Base-by-base conservation (phyloP, 2,888 invertebrate genomes). In the Lithodes maja region DNA sequence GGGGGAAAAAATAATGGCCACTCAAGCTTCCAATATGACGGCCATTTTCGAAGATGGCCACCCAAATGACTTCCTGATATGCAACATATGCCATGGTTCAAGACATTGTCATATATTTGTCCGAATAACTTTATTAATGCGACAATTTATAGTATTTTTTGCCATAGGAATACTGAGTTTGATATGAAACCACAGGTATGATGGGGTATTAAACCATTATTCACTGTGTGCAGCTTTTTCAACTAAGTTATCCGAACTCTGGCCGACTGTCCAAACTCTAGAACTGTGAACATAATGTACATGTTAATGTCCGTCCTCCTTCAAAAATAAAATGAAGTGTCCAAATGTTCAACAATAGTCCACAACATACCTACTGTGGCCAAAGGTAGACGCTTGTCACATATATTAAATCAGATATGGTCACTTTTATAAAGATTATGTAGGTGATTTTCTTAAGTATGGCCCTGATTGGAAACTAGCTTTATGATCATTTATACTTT, bases 161-260 rank as follows among this genome's bases (percentile, higher is more conserved):
- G 74, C 78, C 78, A 5, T 12, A n/a, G 78, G 50, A 49, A 78
- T 78, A 78, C 52, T 78, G 78, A 78, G 1, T 50, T 78, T 50
- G 49, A 52, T 15, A 52, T 78, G 52, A 15, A 52, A 78, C 3
- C 12, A 50, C 49, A 78, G 3, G 78, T 78, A 49, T 78, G 50
- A 78, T 78, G 49, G 17, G 78, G 52, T 78, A 52, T 78, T 52
- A 78, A 78, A 7, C 78, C 49, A 52, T 49, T 50, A 75, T 75
- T 75, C 75, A 75, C 75, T 17, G 17, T 75, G 75, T 17, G 33
- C 75, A 68, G 68, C 0, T 68, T 68, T 68, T 15, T 15, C 9
- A 68, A 68, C 7, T 15, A 68, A 68, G 68, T 68, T 33, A 33
- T 33, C 33, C 33, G 33, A 33, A 33, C 33, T 33, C 33, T 33